Evolutionary conservation across 1,140 invertebrate species (phyloP).

Genomic region (Drosophila arizonae): DNA sequence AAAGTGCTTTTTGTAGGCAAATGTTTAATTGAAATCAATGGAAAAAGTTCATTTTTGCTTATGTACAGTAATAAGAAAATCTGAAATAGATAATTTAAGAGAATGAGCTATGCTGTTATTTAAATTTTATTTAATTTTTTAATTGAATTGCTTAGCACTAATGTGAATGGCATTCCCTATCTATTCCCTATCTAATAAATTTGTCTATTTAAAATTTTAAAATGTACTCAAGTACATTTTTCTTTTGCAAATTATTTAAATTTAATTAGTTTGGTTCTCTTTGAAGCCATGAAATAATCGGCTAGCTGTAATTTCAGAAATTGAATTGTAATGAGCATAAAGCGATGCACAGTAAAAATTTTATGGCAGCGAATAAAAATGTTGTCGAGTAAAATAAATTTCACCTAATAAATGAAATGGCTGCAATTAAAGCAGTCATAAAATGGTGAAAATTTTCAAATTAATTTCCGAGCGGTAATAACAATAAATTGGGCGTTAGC

Average conservation of each 20-base stretch:
- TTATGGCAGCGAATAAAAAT: not conserved
- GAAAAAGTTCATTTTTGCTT: too few relatives aligned
- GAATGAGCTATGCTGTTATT: too few relatives aligned
- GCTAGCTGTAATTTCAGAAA: not conserved
- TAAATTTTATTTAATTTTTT: too few relatives aligned
- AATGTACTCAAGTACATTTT: not conserved
- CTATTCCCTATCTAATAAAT: not conserved
- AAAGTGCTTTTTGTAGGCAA: not conserved
- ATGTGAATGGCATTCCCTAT: too few relatives aligned
- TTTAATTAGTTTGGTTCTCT: not conserved
- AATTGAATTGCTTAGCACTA: too few relatives aligned
- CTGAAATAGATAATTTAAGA: too few relatives aligned
- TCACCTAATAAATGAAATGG: slow-evolving; percentile 6
- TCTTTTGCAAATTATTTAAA: not conserved
- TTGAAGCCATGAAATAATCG: not conserved
- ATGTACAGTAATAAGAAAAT: too few relatives aligned
- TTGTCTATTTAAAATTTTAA: too few relatives aligned
- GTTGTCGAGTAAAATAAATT: not conserved
- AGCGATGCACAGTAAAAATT: not conserved
- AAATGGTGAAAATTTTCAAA: not conserved
- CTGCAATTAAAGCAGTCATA: not conserved
- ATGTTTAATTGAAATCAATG: not conserved
- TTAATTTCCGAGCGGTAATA: not conserved
- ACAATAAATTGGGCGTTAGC: not conserved
- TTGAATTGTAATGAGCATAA: slow-evolving; percentile 8